phyloP scores from a whole-genome alignment of 2,113 vertebrate genomes.

The Zonotrichia leucophrys region DNA sequence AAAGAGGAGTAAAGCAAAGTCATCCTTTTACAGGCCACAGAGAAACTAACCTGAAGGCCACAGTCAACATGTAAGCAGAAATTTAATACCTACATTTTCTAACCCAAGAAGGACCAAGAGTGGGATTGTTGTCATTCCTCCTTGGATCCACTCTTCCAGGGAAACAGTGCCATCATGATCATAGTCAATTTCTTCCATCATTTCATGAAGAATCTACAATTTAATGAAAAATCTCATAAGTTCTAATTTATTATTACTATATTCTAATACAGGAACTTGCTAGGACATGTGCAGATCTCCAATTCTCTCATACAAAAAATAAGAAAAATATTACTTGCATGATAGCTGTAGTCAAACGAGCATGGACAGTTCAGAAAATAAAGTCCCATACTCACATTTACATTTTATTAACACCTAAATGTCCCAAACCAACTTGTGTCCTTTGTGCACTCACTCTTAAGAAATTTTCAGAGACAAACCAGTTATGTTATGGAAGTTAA shows the following conservation, averaged over 20 bases:
- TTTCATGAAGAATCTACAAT: slow-evolving; percentile 91
- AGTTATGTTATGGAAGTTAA: neutral
- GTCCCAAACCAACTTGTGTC: neutral
- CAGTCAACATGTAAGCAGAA: neutral
- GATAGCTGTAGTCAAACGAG: neutral
- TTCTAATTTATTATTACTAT: neutral
- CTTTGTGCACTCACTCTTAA: neutral
- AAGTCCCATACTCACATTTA: neutral
- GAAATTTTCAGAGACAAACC: neutral
- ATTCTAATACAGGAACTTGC: neutral
- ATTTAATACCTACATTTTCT: slow-evolving; percentile 83
- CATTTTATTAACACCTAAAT: neutral
- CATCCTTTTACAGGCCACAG: neutral
- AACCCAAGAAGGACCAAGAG: slow-evolving; percentile 90
- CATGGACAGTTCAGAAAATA: neutral
- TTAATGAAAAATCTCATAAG: neutral
- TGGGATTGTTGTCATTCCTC: slow-evolving; percentile 94
- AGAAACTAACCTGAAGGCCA: neutral
- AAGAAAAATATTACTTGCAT: neutral
- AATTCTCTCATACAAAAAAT: neutral
- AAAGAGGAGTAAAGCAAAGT: neutral
- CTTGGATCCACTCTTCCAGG: slow-evolving; percentile 94
- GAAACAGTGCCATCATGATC: slow-evolving; percentile 92
- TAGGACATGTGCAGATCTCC: neutral
- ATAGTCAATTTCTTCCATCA: slow-evolving; percentile 98